Percentiles rank a stretch among this genome's conserved stretches.
These are phyloP conservation scores for Poeciliopsis turneri DNA, from an alignment of 2,797 vertebrate species.

Conservation along the genomic window DNA sequence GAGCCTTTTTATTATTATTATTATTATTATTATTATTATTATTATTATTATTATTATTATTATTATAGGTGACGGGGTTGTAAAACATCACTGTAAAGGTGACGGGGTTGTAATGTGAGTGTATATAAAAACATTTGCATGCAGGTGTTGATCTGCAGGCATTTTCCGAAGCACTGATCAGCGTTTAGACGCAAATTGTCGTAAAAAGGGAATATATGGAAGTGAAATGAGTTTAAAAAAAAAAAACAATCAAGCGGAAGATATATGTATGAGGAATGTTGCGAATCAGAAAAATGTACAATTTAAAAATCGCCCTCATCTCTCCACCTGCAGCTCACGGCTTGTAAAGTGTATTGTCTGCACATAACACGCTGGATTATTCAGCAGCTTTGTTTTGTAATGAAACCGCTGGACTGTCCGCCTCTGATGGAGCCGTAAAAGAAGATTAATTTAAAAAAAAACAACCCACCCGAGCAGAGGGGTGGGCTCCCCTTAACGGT, in stretches of 20 bases:
- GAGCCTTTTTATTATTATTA: not conserved
- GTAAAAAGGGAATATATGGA: constrained; percentile 2
- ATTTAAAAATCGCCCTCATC: constrained; percentile 38
- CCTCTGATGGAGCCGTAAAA: constrained; percentile 13
- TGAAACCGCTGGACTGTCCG: constrained; percentile 8
- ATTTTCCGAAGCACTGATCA: constrained; percentile 11
- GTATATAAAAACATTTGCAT: not conserved
- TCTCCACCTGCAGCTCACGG: constrained; percentile 51
- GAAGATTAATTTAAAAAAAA: not conserved
- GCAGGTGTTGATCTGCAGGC: constrained; percentile 6
- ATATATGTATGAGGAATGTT: constrained; percentile 14
- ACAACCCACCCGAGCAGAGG: not conserved
- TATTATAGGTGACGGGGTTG: not conserved
- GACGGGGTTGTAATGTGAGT: not conserved
- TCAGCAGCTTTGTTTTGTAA: not conserved
- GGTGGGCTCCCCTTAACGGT: not conserved
- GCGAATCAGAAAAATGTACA: not conserved
- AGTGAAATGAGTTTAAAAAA: constrained; percentile 8
- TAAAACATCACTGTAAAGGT: not conserved
- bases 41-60: too few species aligned
- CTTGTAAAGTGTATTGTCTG: constrained; percentile 21
- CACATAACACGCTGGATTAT: constrained; percentile 3
- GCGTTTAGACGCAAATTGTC: constrained; percentile 12
- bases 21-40: too few species aligned
- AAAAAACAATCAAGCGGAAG: constrained; percentile 19